Conservation (phyloP, 2,113 vertebrate genomes). For the Helogale parvula region DNA sequence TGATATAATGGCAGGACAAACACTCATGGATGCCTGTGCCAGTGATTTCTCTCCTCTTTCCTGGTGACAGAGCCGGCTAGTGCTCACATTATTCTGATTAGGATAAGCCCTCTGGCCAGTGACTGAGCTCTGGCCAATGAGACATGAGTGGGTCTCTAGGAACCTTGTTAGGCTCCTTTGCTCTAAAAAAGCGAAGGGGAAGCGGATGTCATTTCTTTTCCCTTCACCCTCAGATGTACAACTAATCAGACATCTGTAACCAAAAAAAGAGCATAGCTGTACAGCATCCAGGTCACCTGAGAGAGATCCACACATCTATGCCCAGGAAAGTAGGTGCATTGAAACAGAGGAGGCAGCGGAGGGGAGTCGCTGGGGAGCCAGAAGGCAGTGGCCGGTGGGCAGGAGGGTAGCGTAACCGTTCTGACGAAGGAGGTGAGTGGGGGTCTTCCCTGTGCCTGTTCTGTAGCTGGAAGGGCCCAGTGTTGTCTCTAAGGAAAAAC, state of each 20-base stretch:
- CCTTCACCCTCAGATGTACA: not conserved
- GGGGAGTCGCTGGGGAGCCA: not conserved
- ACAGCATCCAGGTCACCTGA: not conserved
- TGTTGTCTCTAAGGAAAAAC: not conserved
- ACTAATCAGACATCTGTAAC: not conserved
- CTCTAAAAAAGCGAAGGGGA: not conserved
- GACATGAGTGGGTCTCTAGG: not conserved
- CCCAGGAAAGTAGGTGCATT: not conserved
- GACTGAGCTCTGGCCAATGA: not conserved
- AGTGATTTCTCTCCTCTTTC: not conserved
- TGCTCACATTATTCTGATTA: not conserved
- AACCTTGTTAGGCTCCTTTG: not conserved
- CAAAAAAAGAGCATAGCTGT: not conserved
- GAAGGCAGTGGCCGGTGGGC: not conserved
- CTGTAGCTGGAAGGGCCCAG: not conserved
- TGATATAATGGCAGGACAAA: not conserved
- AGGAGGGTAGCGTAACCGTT: not conserved
- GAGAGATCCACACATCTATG: not conserved
- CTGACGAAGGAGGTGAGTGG: not conserved
- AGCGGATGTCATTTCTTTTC: not conserved
- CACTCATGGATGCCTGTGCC: accelerated
- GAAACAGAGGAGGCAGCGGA: not conserved
- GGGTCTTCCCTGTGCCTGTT: not conserved
- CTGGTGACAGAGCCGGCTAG: not conserved
- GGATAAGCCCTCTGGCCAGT: not conserved